These are phyloP conservation scores for Pachycephala philippinensis DNA, from an alignment of 2,113 vertebrate species.

Conservation along the genomic window DNA sequence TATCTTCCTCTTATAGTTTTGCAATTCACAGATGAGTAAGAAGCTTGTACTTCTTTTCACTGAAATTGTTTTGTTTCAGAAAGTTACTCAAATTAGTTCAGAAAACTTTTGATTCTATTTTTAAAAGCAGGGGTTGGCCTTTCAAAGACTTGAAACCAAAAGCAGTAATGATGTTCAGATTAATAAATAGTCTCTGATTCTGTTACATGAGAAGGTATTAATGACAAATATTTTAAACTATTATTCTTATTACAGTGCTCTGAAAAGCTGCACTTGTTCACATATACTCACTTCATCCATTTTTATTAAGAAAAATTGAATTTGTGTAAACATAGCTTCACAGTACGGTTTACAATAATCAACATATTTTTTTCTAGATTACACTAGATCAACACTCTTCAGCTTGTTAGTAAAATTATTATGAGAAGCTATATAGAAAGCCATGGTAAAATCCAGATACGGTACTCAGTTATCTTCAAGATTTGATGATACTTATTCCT, in stretches of 20 bases:
- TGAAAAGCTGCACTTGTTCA: background rate
- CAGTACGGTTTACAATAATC: background rate
- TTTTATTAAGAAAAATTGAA: background rate
- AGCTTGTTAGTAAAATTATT: background rate
- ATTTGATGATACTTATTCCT: background rate
- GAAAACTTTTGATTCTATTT: background rate
- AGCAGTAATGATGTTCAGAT: background rate
- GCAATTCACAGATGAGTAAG: background rate
- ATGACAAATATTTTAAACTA: background rate
- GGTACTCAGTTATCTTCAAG: background rate
- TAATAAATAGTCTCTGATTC: background rate
- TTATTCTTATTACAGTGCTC: background rate
- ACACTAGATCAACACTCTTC: background rate
- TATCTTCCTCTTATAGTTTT: background rate
- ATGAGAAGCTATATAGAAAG: background rate
- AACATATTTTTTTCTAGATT: background rate
- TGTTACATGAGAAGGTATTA: background rate
- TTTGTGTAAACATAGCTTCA: background rate
- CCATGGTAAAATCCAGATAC: background rate
- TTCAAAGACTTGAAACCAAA: background rate
- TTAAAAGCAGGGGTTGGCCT: background rate
- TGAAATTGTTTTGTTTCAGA: background rate
- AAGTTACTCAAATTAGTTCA: background rate
- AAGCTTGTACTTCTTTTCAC: background rate
- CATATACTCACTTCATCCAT: background rate